These are phyloP conservation scores for Chloroceryle aenea DNA, from an alignment of 2,113 vertebrate genomes.

Conservation along the genomic window DNA sequence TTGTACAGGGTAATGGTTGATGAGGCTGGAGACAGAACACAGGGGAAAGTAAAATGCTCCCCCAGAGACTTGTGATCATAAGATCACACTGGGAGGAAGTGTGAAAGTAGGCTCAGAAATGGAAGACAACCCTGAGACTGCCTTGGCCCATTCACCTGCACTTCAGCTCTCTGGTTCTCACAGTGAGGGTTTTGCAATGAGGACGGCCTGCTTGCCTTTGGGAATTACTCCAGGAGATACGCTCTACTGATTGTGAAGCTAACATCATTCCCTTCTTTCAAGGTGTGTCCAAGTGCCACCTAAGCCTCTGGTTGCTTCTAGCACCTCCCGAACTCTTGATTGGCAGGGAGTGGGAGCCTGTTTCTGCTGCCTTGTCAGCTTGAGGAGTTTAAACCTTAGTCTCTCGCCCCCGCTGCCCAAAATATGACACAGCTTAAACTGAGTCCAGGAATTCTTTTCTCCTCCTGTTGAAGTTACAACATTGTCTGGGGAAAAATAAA, in stretches of 20 bases:
- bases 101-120: not conserved
- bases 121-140: not conserved
- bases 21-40: not conserved
- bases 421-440: not conserved
- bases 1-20: not conserved
- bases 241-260: not conserved
- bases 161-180: not conserved
- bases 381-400: not conserved
- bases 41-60: not conserved
- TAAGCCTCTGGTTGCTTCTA: not conserved
- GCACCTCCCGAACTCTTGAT: not conserved
- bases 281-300: not conserved
- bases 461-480: not conserved
- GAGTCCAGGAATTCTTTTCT: not conserved
- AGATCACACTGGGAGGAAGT: not conserved
- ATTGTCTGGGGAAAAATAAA: not conserved
- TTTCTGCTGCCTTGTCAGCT: not conserved
- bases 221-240: not conserved
- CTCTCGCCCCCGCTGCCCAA: not conserved
- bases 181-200: not conserved
- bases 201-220: not conserved
- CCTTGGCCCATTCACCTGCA: not conserved
- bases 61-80: not conserved
- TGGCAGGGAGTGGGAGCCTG: not conserved
- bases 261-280: not conserved